These are phyloP conservation scores for Remorina albescens DNA, from an alignment of 2,797 vertebrate genomes.

Conservation along the genomic window DNA sequence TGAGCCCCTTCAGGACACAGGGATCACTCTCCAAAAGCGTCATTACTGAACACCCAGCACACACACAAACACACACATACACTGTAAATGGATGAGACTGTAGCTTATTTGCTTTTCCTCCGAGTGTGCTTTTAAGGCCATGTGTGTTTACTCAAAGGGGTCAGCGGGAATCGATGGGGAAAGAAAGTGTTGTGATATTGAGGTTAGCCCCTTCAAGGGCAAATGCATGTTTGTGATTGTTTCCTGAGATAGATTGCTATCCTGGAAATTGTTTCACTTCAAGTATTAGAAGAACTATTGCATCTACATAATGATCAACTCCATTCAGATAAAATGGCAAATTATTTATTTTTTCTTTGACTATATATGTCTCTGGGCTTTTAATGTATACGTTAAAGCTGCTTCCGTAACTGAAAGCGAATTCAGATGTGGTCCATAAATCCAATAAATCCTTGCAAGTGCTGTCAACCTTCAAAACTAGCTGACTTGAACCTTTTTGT, in stretches of 20 bases:
- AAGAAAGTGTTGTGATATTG: constrained; percentile 40
- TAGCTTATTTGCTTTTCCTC: constrained; percentile 64
- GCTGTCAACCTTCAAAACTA: constrained; percentile 65
- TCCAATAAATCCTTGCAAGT: constrained; percentile 58
- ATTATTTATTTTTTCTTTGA: constrained; percentile 21
- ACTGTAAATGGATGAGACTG: constrained; percentile 54
- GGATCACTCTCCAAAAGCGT: constrained; percentile 55
- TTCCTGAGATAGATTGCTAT: constrained; percentile 32
- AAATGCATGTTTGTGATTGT: constrained; percentile 41
- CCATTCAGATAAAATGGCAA: background rate
- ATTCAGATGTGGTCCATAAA: constrained; percentile 49
- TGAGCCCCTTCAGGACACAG: constrained; percentile 58
- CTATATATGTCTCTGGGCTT: constrained; percentile 19
- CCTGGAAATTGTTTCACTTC: constrained; percentile 13
- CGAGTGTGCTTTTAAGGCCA: constrained; percentile 28
- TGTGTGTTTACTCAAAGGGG: constrained; percentile 69
- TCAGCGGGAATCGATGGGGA: constrained; percentile 59
- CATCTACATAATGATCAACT: constrained; percentile 5
- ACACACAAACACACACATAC: constrained; percentile 4
- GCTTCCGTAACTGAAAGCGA: constrained; percentile 33
- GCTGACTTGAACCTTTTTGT: constrained; percentile 74
- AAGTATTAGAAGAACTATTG: constrained; percentile 4
- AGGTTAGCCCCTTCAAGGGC: constrained; percentile 56
- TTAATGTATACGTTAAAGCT: constrained; percentile 36
- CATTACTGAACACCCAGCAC: constrained; percentile 41